Conservation (phyloP, 1,140 invertebrate genomes). For the Hetaerina americana region DNA sequence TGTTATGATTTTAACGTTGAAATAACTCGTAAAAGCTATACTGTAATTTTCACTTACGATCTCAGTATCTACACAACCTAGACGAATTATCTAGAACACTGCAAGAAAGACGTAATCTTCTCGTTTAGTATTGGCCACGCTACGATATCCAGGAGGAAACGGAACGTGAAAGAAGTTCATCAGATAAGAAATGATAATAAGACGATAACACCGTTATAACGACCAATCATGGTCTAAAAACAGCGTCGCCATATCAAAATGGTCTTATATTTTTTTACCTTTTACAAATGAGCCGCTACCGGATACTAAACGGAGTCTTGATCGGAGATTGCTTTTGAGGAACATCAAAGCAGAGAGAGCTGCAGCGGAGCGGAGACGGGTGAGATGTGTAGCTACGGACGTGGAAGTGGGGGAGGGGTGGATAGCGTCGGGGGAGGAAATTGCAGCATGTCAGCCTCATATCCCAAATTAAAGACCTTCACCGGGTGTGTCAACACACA, state of each 20-base stretch:
- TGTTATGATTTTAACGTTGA: too few relatives aligned
- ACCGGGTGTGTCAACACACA: too few relatives aligned
- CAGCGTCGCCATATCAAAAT: not conserved
- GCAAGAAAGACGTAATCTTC: too few relatives aligned
- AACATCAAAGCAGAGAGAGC: not conserved
- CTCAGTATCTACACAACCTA: too few relatives aligned
- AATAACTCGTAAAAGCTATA: too few relatives aligned
- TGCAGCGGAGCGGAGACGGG: not conserved
- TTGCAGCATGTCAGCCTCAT: not conserved
- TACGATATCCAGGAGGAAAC: too few relatives aligned
- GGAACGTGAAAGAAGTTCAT: not conserved
- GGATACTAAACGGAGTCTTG: not conserved
- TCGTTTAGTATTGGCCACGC: too few relatives aligned
- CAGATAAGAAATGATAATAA: not conserved
- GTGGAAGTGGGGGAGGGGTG: not conserved
- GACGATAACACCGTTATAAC: not conserved
- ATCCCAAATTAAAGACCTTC: not conserved
- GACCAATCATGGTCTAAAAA: not conserved
- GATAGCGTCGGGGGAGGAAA: not conserved
- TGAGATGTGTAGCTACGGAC: not conserved
- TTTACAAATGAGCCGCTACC: not conserved
- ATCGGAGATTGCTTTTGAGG: not conserved
- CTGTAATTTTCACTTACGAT: too few relatives aligned
- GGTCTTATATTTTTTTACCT: too few relatives aligned
- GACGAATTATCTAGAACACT: too few relatives aligned